A percentile compares a stretch with the other conserved stretches of the same genome.
Evolutionary conservation across 2,113 vertebrate genomes (phyloP).

Genomic region (Etheostoma cragini): DNA sequence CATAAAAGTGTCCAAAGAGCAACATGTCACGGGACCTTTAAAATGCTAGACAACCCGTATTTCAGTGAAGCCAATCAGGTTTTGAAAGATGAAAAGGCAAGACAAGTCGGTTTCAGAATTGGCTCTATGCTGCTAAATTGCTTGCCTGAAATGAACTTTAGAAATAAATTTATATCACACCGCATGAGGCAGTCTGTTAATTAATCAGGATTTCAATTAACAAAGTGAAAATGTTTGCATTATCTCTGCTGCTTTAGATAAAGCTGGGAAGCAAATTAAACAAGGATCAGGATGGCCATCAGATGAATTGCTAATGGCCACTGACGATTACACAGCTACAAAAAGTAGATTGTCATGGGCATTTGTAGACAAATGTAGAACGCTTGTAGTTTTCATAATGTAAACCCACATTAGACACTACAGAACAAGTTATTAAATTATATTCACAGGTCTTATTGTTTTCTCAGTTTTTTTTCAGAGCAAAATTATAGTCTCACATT

Average conservation of each 20-base stretch:
- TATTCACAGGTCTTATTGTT: not conserved
- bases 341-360: not conserved
- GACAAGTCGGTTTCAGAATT: not conserved
- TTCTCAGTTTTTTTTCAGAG: conserved; percentile 3
- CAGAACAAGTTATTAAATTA: conserved; percentile 4
- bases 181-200: conserved; percentile 35
- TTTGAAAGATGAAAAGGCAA: conserved; percentile 10
- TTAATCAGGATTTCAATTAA: conserved; percentile 71
- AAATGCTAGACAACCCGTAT: conserved; percentile 12
- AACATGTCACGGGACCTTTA: too few relatives aligned
- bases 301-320: conserved; percentile 52
- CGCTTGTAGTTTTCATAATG: not conserved
- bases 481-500: conserved; percentile 1
- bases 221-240: conserved; percentile 52
- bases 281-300: conserved; percentile 39
- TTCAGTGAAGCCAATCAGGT: conserved; percentile 3
- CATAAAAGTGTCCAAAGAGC: too few relatives aligned
- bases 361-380: not conserved
- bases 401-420: conserved; percentile 10
- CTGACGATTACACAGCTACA: conserved; percentile 15
- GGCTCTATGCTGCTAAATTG: not conserved
- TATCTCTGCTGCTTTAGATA: conserved; percentile 60
- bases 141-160: conserved; percentile 14
- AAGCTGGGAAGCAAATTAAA: conserved; percentile 58
- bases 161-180: not conserved